Evolutionary conservation across 2,797 vertebrate species (phyloP).

Genomic region (Mus minutoides): DNA sequence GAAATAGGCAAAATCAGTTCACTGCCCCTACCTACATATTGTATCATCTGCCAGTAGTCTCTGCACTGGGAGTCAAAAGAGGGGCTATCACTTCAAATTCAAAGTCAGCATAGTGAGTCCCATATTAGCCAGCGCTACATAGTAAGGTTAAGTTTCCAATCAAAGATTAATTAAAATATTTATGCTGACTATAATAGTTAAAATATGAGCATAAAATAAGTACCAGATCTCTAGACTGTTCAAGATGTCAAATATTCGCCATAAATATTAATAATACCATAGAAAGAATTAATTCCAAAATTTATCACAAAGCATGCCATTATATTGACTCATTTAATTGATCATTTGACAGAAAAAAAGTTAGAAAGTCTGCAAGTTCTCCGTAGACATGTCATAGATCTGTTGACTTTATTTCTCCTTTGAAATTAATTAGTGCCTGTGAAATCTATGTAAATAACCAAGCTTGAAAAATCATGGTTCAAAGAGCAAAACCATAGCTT

Average conservation of each 20-base stretch:
- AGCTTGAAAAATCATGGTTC: neutral
- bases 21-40: neutral
- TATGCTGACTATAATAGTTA: neutral
- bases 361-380: neutral
- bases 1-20: neutral
- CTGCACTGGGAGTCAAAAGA: neutral
- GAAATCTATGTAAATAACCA: neutral
- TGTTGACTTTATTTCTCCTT: neutral
- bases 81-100: neutral
- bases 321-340: neutral
- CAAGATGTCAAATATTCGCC: neutral
- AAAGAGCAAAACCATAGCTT: neutral
- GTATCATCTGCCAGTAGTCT: neutral
- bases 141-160: neutral
- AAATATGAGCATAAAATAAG: neutral
- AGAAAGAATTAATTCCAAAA: neutral
- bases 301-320: neutral
- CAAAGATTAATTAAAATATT: conserved; percentile 10
- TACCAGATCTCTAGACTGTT: neutral
- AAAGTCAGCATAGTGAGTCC: neutral
- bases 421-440: neutral
- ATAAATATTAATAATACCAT: neutral
- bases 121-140: neutral
- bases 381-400: neutral
- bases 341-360: neutral